phyloP scores from a whole-genome alignment of 1,140 invertebrate genomes.

The Holotrichia oblita region DNA sequence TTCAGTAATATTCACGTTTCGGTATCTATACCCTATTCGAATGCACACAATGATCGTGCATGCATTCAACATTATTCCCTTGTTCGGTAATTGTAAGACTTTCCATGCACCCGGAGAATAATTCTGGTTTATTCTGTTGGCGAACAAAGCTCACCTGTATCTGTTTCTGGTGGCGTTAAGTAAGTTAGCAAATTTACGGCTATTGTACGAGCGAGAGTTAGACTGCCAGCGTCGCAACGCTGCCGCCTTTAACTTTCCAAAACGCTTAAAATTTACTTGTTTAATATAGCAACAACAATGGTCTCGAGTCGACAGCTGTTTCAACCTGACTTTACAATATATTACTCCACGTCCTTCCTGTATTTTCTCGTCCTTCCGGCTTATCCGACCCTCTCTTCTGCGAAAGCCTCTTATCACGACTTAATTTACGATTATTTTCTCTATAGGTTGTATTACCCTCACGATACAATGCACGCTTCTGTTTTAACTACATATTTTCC shows the following conservation, averaged over 20 bases:
- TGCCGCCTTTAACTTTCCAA: not conserved
- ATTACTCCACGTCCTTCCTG: conserved; percentile 9
- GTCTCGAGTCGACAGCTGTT: conserved; percentile 23
- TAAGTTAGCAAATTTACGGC: conserved; percentile 26
- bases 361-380: conserved; percentile 1
- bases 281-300: conserved; percentile 27
- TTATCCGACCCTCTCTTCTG: conserved; percentile 5
- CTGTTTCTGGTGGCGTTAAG: not conserved
- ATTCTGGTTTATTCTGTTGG: conserved; percentile 3
- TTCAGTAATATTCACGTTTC: conserved; percentile 7
- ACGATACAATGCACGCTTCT: not conserved
- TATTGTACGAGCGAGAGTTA: not conserved
- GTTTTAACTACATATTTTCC: not conserved
- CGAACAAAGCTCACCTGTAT: conserved; percentile 30
- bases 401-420: conserved; percentile 10
- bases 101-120: not conserved
- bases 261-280: conserved; percentile 33
- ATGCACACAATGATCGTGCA: conserved; percentile 4
- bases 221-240: not conserved
- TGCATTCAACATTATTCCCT: too few relatives aligned
- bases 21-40: not conserved
- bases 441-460: not conserved
- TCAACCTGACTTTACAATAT: conserved; percentile 24
- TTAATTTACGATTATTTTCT: conserved; percentile 28
- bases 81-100: not conserved